Percentiles rank a stretch among this genome's conserved stretches.
These are phyloP conservation scores for Ormia ochracea DNA, from an alignment of 2,888 invertebrate species.

Conservation along the genomic window DNA sequence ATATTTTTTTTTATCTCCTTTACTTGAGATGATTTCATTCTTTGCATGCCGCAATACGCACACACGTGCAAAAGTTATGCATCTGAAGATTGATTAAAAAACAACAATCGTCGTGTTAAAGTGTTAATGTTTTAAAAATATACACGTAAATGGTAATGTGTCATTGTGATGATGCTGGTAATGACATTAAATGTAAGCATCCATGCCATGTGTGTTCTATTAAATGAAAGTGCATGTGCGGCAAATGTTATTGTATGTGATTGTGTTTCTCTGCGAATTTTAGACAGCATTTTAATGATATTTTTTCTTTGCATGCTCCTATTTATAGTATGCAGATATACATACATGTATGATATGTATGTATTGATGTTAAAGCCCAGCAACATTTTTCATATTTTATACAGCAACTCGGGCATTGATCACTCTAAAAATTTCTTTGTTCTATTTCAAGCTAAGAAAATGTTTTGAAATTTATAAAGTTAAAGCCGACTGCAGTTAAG, in stretches of 20 bases:
- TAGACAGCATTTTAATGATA: conserved; percentile 21
- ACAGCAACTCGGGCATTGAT: too few relatives aligned
- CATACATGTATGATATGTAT: background rate
- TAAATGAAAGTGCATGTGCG: background rate
- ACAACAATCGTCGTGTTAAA: conserved; percentile 6
- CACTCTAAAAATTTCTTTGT: too few relatives aligned
- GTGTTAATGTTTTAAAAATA: conserved; percentile 33
- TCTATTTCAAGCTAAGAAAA: too few relatives aligned
- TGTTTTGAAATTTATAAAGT: too few relatives aligned
- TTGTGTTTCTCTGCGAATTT: conserved; percentile 19
- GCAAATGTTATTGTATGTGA: background rate
- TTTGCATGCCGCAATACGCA: too few relatives aligned
- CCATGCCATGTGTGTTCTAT: background rate
- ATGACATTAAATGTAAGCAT: conserved; percentile 25
- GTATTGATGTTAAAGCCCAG: background rate
- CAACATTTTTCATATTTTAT: too few relatives aligned
- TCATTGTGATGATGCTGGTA: conserved; percentile 23
- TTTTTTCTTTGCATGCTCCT: background rate
- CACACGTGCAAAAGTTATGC: too few relatives aligned
- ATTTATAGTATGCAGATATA: background rate
- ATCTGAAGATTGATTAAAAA: too few relatives aligned
- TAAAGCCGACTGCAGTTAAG: too few relatives aligned
- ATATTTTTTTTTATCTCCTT: too few relatives aligned
- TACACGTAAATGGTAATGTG: background rate
- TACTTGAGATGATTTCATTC: too few relatives aligned